Percentiles rank a stretch among this genome's conserved stretches.
Evolutionary conservation across 2,888 invertebrate genomes (phyloP).

Genomic region (Dioctria rufipes): DNA sequence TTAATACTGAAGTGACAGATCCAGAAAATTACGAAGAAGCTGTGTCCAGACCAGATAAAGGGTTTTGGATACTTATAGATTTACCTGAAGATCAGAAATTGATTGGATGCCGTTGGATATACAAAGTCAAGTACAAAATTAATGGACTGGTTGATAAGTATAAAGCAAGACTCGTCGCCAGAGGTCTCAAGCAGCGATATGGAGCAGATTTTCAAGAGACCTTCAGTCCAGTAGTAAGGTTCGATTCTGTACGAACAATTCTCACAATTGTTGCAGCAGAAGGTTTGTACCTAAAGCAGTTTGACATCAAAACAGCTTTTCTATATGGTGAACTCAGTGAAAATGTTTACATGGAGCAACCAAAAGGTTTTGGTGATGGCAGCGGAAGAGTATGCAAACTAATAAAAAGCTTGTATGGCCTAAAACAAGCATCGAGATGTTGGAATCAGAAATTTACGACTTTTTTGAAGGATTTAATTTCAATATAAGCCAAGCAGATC

Average conservation of each 20-base stretch:
- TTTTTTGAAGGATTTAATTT: no score
- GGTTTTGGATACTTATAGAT: neutral
- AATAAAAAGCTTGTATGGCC: slow-evolving; percentile 42
- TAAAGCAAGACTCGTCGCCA: slow-evolving; percentile 46
- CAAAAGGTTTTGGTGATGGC: slow-evolving; percentile 41
- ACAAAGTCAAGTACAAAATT: no score
- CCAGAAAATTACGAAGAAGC: neutral
- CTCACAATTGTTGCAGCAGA: slow-evolving; percentile 48
- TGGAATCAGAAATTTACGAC: neutral
- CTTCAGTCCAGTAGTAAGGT: slow-evolving; percentile 55
- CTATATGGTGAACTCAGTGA: slow-evolving; percentile 42
- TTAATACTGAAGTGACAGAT: neutral
- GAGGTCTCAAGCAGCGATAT: slow-evolving; percentile 54
- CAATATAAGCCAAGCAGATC: no score
- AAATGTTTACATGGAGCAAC: slow-evolving; percentile 48
- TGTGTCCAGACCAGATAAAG: neutral
- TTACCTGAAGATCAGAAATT: no score
- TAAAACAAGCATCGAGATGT: slow-evolving; percentile 19
- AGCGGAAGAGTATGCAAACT: slow-evolving; percentile 50
- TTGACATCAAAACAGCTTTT: neutral
- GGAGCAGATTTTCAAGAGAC: slow-evolving; percentile 56
- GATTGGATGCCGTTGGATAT: no score
- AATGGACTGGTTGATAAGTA: neutral
- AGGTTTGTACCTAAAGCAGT: slow-evolving; percentile 32
- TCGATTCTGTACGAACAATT: slow-evolving; percentile 44